A percentile compares a stretch with the other conserved stretches of the same genome.
Evolutionary conservation across 2,797 vertebrate genomes (phyloP).

Genomic region (Platyrinchus mystaceus): DNA sequence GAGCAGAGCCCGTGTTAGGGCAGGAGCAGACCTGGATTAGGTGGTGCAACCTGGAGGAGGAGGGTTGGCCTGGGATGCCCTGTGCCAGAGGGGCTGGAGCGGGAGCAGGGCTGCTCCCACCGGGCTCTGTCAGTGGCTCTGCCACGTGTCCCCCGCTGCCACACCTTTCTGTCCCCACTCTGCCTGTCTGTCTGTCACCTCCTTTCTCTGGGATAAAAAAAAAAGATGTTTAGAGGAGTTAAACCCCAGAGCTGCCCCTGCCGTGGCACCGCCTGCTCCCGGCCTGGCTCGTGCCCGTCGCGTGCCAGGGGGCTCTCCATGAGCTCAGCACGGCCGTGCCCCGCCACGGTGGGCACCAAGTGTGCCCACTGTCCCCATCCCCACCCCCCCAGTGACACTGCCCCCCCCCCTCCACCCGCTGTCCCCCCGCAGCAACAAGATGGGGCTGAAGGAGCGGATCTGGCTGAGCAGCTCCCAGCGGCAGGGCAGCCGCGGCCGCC

Average conservation of each 20-base stretch:
- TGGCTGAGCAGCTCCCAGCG: constrained; percentile 87
- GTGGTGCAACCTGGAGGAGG: neutral
- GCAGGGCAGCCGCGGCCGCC: constrained; percentile 83
- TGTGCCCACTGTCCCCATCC: neutral
- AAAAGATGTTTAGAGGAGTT: neutral
- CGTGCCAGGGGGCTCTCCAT: accelerated
- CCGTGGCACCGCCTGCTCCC: neutral
- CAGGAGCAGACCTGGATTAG: neutral
- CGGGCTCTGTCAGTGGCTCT: neutral
- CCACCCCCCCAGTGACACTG: neutral
- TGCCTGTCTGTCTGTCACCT: neutral
- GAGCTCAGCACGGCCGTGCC: neutral
- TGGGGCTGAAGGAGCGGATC: constrained; percentile 94
- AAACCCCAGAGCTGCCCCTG: neutral
- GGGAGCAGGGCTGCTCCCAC: neutral
- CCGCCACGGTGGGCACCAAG: accelerated
- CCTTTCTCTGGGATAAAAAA: neutral
- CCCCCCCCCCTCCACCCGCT: neutral
- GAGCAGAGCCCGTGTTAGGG: neutral
- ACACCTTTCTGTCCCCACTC: neutral
- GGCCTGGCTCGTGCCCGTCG: accelerated
- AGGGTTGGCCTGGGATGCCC: accelerated
- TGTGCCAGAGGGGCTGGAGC: neutral
- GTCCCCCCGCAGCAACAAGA: constrained; percentile 75
- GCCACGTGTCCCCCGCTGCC: accelerated